Base-by-base conservation (phyloP, 2,113 vertebrate species). In the Saguinus midas region DNA sequence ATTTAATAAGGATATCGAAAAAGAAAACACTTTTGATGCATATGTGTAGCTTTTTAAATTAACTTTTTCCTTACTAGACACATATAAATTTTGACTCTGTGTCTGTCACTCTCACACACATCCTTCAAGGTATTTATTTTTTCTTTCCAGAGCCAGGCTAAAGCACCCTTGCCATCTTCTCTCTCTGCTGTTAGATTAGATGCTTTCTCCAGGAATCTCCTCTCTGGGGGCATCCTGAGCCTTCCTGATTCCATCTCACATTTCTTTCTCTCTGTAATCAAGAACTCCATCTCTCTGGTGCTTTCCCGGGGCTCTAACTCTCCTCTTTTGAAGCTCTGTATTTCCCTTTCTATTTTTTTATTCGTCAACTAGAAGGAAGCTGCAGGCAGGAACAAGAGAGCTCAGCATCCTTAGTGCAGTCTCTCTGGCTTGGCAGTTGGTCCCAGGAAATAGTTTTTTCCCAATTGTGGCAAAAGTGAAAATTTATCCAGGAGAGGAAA, bases 221-320 rank as follows among this genome's bases (percentile, higher is more conserved):
- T 72, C 21, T 92, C 9, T 6, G 32, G 4, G n/a, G 48, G 3
- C 14, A 5, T 9, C 25, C 58, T 17, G 32, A 72, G 35, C 16
- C 11, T 12, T 50, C 6, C 0, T 0, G 12, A 6, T 11, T 50
- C 14, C 27, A 7, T 35, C 32, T 89, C 16, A 21, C 0, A 0
- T 57, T n/a, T 85, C 20, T 88, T 73, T 37, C 32, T 64, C 17
- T 93, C 43, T 79, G 0, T 1, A 43, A 27, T 35, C n/a, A 68
- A 35, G 43, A 35, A 14, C 86, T 81, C 16, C 17, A 2, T 70
- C 25, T 61, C 35, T 43, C n/a, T 68, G 18, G 5, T 8, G 29
- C 21, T 89, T 91, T 80, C 48, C 37, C 8, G 40, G 48, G 81
- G 1, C 45, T 58, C 50, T 76, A 16, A 23, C 27, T 35, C 20